A percentile compares a stretch with the other conserved stretches of the same genome.
Conservation (phyloP, 2,113 vertebrate species). For the Todiramphus saurophagus region DNA sequence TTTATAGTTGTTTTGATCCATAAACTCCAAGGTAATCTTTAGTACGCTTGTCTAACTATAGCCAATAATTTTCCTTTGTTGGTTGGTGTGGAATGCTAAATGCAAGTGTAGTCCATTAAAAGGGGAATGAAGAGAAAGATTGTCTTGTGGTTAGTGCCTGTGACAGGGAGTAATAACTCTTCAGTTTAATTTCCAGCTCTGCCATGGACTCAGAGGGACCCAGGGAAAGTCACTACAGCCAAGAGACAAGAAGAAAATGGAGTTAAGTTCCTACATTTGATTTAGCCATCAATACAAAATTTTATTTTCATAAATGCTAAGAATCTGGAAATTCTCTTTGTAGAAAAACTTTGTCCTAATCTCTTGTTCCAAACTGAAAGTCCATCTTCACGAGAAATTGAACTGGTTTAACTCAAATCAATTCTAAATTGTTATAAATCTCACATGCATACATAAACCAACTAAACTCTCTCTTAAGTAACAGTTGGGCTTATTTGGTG, state of each 20-base stretch:
- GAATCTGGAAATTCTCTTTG: background rate
- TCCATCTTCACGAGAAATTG: background rate
- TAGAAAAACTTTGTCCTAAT: background rate
- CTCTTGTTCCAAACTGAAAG: background rate
- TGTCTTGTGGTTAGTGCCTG: constrained; percentile 13
- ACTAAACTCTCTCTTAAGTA: background rate
- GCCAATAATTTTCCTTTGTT: constrained; percentile 30
- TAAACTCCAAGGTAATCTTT: constrained; percentile 38
- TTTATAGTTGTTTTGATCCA: constrained; percentile 50
- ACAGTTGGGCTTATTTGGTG: background rate
- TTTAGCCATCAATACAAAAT: background rate
- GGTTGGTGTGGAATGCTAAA: constrained; percentile 43
- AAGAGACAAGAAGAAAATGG: background rate
- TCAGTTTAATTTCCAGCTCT: constrained; percentile 38
- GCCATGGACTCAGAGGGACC: background rate
- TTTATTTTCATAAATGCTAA: background rate
- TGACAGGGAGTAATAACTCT: constrained; percentile 45
- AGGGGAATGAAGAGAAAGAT: constrained; percentile 46
- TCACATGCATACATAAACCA: background rate
- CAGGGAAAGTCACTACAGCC: background rate
- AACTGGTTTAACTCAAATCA: background rate
- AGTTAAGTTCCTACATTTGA: background rate
- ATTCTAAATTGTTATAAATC: background rate
- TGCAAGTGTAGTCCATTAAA: constrained; percentile 49
- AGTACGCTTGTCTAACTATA: background rate